These are phyloP conservation scores for Leucophenga maculata DNA, from an alignment of 2,888 invertebrate species.

Conservation along the genomic window DNA sequence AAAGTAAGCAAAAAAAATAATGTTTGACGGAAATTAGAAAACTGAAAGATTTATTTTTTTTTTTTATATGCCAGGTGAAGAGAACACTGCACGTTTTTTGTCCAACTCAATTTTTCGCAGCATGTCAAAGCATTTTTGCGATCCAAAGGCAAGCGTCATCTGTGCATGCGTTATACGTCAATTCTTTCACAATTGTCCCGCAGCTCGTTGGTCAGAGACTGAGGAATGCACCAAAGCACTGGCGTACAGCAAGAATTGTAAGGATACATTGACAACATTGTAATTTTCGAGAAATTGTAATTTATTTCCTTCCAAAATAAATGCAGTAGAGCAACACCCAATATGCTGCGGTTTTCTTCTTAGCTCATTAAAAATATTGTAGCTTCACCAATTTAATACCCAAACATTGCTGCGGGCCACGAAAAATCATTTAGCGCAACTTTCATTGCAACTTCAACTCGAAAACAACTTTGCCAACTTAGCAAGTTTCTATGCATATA, in stretches of 20 bases:
- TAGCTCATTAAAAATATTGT: no score
- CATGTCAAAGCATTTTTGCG: constrained; percentile 43
- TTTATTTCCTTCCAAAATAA: constrained; percentile 25
- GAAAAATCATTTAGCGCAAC: constrained; percentile 20
- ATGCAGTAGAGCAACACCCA: background rate
- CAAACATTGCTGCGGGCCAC: constrained; percentile 6
- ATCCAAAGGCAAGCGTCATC: constrained; percentile 55
- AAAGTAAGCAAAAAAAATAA: constrained; percentile 37
- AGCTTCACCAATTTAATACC: no score
- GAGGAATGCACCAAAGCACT: constrained; percentile 52
- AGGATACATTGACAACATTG: constrained; percentile 44
- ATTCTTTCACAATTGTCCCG: constrained; percentile 63
- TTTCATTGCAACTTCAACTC: constrained; percentile 4
- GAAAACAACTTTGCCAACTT: background rate
- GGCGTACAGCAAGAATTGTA: constrained; percentile 52
- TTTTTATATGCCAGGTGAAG: no score
- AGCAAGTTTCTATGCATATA: no score
- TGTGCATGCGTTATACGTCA: constrained; percentile 55
- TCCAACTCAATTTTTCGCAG: constrained; percentile 47
- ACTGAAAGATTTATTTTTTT: no score
- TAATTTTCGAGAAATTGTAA: constrained; percentile 14
- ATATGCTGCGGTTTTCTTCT: no score
- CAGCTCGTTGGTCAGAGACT: constrained; percentile 55
- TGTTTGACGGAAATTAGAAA: background rate
- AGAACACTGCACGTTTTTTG: constrained; percentile 49